Conservation (phyloP, 2,888 invertebrate genomes). For the Chloroclysta siterata region DNA sequence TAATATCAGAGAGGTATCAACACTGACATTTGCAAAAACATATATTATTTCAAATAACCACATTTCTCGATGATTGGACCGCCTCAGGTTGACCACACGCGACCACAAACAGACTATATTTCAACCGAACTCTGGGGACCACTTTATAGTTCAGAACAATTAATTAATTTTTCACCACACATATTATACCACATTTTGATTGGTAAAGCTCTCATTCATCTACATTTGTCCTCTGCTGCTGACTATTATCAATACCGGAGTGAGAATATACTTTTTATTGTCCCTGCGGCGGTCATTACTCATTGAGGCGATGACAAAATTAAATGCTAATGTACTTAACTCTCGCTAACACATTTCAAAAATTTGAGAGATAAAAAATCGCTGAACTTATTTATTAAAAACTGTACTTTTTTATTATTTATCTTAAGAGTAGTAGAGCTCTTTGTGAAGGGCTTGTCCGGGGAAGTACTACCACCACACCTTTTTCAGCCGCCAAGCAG, state of each 20-base stretch:
- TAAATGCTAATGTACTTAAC: too few species aligned
- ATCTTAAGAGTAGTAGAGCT: too few species aligned
- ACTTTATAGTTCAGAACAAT: slow-evolving; percentile 19
- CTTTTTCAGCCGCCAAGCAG: too few species aligned
- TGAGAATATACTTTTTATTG: too few species aligned
- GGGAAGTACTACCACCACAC: too few species aligned
- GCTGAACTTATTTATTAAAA: too few species aligned
- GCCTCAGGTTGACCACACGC: slow-evolving; percentile 12
- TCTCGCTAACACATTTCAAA: too few species aligned
- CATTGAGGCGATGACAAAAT: too few species aligned
- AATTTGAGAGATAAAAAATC: too few species aligned
- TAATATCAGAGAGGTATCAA: neutral
- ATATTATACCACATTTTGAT: slow-evolving; percentile 3
- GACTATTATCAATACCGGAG: neutral
- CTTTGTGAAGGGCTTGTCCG: too few species aligned
- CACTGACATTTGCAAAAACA: neutral
- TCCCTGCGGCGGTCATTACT: too few species aligned
- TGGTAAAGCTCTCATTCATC: neutral
- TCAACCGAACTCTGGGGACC: slow-evolving; percentile 11
- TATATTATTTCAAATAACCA: slow-evolving; percentile 14
- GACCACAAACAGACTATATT: slow-evolving; percentile 27
- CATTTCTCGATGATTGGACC: slow-evolving; percentile 15
- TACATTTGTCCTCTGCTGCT: neutral
- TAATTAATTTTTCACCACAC: slow-evolving; percentile 31
- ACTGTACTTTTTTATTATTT: too few species aligned